Percentiles rank a stretch among this genome's conserved stretches.
These are phyloP conservation scores for Petrophora chlorosata DNA, from an alignment of 2,888 invertebrate genomes.

Conservation along the genomic window DNA sequence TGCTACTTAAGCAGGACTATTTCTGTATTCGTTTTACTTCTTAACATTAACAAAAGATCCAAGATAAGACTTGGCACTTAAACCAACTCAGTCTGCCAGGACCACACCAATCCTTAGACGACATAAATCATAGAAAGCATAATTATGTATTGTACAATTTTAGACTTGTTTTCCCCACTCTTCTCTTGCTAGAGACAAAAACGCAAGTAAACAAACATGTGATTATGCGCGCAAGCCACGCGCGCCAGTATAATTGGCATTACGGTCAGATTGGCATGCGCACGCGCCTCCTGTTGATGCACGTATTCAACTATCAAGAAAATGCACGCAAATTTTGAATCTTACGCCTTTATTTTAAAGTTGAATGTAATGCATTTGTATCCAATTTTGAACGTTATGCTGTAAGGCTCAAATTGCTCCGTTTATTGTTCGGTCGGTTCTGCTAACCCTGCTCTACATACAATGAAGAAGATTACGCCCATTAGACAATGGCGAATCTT, in stretches of 20 bases:
- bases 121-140: neutral
- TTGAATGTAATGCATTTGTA: neutral
- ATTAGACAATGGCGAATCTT: conserved; percentile 27
- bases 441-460: conserved; percentile 22
- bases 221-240: conserved; percentile 30
- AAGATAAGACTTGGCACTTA: too few relatives aligned
- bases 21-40: too few relatives aligned
- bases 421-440: neutral
- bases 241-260: conserved; percentile 19
- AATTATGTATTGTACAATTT: neutral
- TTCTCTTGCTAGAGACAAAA: neutral
- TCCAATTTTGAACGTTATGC: neutral
- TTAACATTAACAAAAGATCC: too few relatives aligned
- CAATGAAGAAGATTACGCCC: conserved; percentile 22
- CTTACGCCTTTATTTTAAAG: neutral
- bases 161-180: neutral
- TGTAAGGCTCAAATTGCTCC: neutral
- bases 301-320: neutral
- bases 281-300: conserved; percentile 14
- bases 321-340: neutral
- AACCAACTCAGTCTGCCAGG: too few relatives aligned
- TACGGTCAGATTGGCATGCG: conserved; percentile 25
- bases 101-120: too few relatives aligned
- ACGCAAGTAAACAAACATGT: conserved; percentile 31
- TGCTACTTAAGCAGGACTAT: too few relatives aligned